Conservation (phyloP, 2,888 invertebrate species). For the Volucella zonaria region DNA sequence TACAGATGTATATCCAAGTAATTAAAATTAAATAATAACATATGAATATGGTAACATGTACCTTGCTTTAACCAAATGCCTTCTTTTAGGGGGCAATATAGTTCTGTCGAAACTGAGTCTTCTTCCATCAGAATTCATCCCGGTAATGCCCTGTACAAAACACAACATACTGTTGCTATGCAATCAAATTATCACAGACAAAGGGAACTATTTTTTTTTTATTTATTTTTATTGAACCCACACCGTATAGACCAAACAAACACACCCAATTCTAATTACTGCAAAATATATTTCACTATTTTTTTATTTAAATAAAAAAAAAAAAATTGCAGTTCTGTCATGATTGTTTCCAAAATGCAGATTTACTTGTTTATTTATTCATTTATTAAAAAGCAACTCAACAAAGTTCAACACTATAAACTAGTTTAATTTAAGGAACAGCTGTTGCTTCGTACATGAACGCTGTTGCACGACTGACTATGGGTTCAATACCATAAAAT, state of each 20-base stretch:
- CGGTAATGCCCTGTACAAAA: slow-evolving; percentile 75
- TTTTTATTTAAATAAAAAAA: slow-evolving; percentile 10
- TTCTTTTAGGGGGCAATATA: slow-evolving; percentile 48
- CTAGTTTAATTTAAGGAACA: slow-evolving; percentile 13
- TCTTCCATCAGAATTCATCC: slow-evolving; percentile 72
- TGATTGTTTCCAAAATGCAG: slow-evolving; percentile 18
- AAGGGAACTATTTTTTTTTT: not conserved
- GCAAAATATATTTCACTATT: slow-evolving; percentile 46
- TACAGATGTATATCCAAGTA: too few species aligned
- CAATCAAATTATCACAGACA: slow-evolving; percentile 56
- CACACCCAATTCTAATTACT: slow-evolving; percentile 3
- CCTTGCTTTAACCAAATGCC: slow-evolving; percentile 70
- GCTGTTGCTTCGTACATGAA: slow-evolving; percentile 61
- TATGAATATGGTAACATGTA: not conserved
- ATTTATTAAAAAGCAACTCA: slow-evolving; percentile 1
- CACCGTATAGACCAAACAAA: not conserved
- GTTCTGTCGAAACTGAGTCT: slow-evolving; percentile 58
- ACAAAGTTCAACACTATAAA: slow-evolving; percentile 3
- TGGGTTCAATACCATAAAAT: slow-evolving; percentile 54
- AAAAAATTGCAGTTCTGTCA: slow-evolving; percentile 57
- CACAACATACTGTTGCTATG: slow-evolving; percentile 75
- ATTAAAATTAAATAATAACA: too few species aligned
- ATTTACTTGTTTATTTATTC: slow-evolving; percentile 44
- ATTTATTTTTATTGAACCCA: not conserved
- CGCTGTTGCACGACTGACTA: slow-evolving; percentile 65